Evolutionary conservation across 2,797 vertebrate genomes (phyloP).

Genomic region (Cynopterus sphinx): DNA sequence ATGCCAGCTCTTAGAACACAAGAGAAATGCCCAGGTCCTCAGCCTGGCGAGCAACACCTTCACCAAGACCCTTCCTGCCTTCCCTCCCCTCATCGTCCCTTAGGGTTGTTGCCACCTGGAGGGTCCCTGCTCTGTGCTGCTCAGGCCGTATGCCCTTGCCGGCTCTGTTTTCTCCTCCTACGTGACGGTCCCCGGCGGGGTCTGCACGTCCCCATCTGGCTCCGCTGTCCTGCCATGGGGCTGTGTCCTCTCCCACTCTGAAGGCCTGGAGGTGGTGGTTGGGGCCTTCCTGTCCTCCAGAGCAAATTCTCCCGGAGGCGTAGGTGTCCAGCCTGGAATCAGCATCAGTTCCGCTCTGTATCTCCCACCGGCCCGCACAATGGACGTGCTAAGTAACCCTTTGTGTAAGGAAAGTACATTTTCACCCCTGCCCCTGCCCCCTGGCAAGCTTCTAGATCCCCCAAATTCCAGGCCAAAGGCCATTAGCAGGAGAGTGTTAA

Average conservation of each 20-base stretch:
- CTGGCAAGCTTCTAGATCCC: background rate
- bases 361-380: background rate
- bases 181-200: background rate
- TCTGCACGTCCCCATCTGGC: background rate
- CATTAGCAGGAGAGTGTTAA: slow-evolving; percentile 29
- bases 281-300: background rate
- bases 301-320: background rate
- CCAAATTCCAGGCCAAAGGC: background rate
- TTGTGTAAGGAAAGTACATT: background rate
- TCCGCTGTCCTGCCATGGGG: background rate
- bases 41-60: background rate
- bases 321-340: rapidly evolving
- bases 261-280: background rate
- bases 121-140: too few species aligned
- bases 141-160: background rate
- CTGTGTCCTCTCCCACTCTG: background rate
- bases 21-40: background rate
- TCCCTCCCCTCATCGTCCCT: background rate
- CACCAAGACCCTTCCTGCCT: background rate
- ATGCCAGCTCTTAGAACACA: background rate
- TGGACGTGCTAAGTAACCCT: background rate
- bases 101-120: rapidly evolving
- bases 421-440: background rate
- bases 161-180: background rate
- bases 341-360: rapidly evolving